phyloP scores from a whole-genome alignment of 2,888 invertebrate species.

The Nemurella pictetii region DNA sequence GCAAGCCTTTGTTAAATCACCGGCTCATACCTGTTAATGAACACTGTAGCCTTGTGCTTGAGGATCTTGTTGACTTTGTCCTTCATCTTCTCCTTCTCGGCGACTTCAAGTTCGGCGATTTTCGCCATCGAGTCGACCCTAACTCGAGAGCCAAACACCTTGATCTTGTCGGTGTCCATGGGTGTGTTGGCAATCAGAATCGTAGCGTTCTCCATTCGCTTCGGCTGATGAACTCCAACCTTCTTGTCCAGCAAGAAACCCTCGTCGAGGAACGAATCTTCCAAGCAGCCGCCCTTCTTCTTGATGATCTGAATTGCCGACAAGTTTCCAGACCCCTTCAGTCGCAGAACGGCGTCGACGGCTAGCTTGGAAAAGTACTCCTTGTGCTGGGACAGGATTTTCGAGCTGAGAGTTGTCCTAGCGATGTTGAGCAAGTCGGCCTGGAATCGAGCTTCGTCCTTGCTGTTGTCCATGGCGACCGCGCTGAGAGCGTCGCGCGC shows the following conservation, averaged over 20 bases:
- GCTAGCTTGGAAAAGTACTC: conserved; percentile 94
- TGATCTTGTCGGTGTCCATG: conserved; percentile 99
- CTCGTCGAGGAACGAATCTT: conserved; percentile 95
- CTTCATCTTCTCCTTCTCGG: conserved; percentile 99
- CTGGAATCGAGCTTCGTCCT: conserved; percentile 73
- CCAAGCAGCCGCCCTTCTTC: conserved; percentile 89
- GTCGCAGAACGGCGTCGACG: conserved; percentile 91
- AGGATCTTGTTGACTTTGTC: conserved; percentile 97
- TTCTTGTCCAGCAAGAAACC: conserved; percentile 94
- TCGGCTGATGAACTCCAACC: conserved; percentile 96
- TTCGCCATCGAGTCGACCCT: conserved; percentile 91
- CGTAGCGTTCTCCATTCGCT: conserved; percentile 90
- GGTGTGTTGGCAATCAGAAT: conserved; percentile 99
- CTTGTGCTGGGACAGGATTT: conserved; percentile 96
- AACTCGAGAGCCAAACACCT: conserved; percentile 95
- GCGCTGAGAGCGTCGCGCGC: conserved; percentile 81
- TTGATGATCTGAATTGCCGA: conserved; percentile 98
- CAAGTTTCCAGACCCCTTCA: conserved; percentile 94
- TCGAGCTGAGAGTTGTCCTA: conserved; percentile 95
- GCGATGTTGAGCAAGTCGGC: conserved; percentile 95
- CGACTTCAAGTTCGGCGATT: conserved; percentile 95
- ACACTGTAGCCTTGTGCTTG: conserved; percentile 93
- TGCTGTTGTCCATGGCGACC: conserved; percentile 80
- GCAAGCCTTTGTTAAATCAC: background rate
- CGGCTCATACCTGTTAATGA: conserved; percentile 79